Evolutionary conservation across 1,140 invertebrate species (phyloP), one percentile per base, ranked within the genome.

Genomic region (Zaprionus camerounensis): DNA sequence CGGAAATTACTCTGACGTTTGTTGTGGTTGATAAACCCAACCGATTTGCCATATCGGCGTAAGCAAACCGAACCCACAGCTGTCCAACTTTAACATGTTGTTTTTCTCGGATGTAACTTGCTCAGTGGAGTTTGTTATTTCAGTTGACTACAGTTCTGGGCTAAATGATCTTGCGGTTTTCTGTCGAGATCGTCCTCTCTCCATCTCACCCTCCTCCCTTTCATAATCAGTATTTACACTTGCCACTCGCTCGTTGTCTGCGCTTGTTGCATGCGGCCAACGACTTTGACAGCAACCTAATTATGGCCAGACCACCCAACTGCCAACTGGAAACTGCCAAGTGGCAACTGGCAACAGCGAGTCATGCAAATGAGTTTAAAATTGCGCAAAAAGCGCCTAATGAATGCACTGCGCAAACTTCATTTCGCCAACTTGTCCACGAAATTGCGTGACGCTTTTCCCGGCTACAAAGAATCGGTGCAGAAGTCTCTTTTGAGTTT

Each of bases 1-100:
- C 81, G 81, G 72, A 83, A 83, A 83, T 80, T 80, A 77, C 69
- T 84, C 72, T 77, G 68, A 80, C 77, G 68, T 80, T 84, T 83
- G 77, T 76, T 83, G 81, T 80, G 81, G 81, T 84, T 82, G 82
- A 80, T 69, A 57, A 46, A 44, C 72, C 55, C 64, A 53, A 46
- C 41, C 81, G 75, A 81, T 74, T 81, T 66, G 41, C 58, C 58
- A 67, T 63, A 38, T 62, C 57, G 24, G 28, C 22, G 15, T 22
- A 9, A 22, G 49, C 24, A 6, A 20, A 36, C 51, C 44, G 53
- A 17, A 49, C 24, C 56, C 49, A 15, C 5, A n/a, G 38, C 38
- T 3, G 13, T 41, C n/a, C n/a, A 17, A 51, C 20, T 24, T 26
- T 15, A 34, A 56, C n/a, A 53, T 53, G 67, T 63, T 57, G 38